Evolutionary conservation across 2,888 invertebrate species (phyloP), one percentile per base, ranked within the genome.

Genomic region (Dynastes grantii): DNA sequence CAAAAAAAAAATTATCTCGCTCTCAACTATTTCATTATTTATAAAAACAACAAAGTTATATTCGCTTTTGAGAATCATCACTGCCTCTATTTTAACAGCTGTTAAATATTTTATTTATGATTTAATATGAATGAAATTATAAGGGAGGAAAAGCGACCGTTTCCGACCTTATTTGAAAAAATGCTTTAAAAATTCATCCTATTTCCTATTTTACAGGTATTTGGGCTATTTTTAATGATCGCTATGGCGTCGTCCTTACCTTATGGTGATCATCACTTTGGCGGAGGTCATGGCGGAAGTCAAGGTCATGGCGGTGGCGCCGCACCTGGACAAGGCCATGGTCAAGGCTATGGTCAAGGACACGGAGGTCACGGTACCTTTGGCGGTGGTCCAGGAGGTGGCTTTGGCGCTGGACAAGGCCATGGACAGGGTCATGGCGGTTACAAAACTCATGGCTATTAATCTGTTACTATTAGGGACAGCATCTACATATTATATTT

Each of bases 371-470:
- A 37, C 5, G 77, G 78, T 45, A 37, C 5, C 32, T 58, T 58
- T 51, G 80, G 81, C 37, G 81, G 82, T 1, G 76, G 76, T 29
- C 76, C 76, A 11, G 76, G 67, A 70, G 64, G 68, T 27, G 80
- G 77, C 40, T 70, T 64, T 55, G 78, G 78, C 8, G 76, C 78
- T 32, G 81, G 80, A 49, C 58, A 65, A 0, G 76, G 78, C 8
- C 75, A 71, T 27, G 79, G 79, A 11, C 40, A 58, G 32, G 80
- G 80, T 27, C 77, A 76, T 8, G 81, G 81, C 5, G 77, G 77
- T 9, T 73, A 73, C 40, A 29, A 73, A 73, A 73, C 73, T 3
- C 73, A 73, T 73, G 73, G 73, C 3, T 58, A 73, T 58, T 73
- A 61, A 73, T 37, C 37, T 40, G 11, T 40, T 22, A 27, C 32